These are phyloP conservation scores for Thrips palmi DNA, from an alignment of 1,140 invertebrate species.

Conservation along the genomic window DNA sequence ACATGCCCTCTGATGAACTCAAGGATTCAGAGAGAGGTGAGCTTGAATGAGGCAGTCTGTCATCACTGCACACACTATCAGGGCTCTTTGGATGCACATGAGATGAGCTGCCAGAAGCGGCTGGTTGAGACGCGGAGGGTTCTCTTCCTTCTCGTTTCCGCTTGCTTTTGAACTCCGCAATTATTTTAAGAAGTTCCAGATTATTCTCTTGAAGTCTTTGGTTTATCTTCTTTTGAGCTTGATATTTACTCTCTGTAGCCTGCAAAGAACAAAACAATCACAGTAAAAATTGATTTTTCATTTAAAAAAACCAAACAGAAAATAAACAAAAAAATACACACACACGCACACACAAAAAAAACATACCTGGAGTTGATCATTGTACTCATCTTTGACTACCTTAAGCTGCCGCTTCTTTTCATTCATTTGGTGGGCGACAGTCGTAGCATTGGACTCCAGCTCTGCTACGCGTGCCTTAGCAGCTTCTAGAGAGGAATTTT, in stretches of 20 bases:
- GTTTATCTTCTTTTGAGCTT: slow-evolving; percentile 43
- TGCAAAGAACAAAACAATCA: no score
- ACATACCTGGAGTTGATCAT: slow-evolving; percentile 28
- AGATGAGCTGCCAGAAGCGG: no score
- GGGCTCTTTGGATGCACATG: no score
- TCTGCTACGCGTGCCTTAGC: slow-evolving; percentile 27
- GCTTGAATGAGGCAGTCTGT: background rate
- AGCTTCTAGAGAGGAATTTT: slow-evolving; percentile 27
- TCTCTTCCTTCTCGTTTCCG: background rate
- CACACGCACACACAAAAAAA: slow-evolving; percentile 6
- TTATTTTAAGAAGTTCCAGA: slow-evolving; percentile 28
- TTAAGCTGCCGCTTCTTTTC: slow-evolving; percentile 26
- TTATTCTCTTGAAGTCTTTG: slow-evolving; percentile 44
- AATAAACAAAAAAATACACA: slow-evolving; percentile 18
- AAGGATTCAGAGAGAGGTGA: background rate
- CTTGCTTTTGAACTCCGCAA: background rate
- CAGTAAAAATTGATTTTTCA: no score
- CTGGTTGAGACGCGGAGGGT: no score
- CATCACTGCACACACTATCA: background rate
- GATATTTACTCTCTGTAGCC: slow-evolving; percentile 52
- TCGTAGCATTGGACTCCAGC: slow-evolving; percentile 29
- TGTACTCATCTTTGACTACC: slow-evolving; percentile 30
- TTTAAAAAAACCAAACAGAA: no score
- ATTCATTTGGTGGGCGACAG: slow-evolving; percentile 27
- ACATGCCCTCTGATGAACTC: background rate